phyloP scores from a whole-genome alignment of 2,113 vertebrate genomes.

The rat (Rattus norvegicus) region GRCr8 NC_086027.1:20585501-20586000 shows the following conservation, averaged over 20 bases:
- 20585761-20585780: slow-evolving; percentile 59
- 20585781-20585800: slow-evolving; percentile 13
- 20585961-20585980: not conserved
- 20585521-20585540: not conserved
- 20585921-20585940: not conserved
- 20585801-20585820: not conserved
- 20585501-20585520: not conserved
- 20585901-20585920: not conserved
- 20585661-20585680: not conserved
- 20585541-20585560: not conserved
- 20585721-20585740: slow-evolving; percentile 72
- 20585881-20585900: not conserved
- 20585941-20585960: not conserved
- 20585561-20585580: not conserved
- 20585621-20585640: not conserved
- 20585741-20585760: slow-evolving; percentile 44
- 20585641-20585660: not conserved
- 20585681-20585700: slow-evolving; percentile 28
- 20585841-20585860: not conserved
- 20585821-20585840: not conserved
- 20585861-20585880: not conserved
- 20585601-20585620: not conserved
- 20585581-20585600: not conserved
- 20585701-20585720: slow-evolving; percentile 58
- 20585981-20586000: not conserved